Percentiles rank a stretch among this genome's conserved stretches.
phyloP scores from a whole-genome alignment of 2,113 vertebrate species.

The Muntiacus reevesi region DNA sequence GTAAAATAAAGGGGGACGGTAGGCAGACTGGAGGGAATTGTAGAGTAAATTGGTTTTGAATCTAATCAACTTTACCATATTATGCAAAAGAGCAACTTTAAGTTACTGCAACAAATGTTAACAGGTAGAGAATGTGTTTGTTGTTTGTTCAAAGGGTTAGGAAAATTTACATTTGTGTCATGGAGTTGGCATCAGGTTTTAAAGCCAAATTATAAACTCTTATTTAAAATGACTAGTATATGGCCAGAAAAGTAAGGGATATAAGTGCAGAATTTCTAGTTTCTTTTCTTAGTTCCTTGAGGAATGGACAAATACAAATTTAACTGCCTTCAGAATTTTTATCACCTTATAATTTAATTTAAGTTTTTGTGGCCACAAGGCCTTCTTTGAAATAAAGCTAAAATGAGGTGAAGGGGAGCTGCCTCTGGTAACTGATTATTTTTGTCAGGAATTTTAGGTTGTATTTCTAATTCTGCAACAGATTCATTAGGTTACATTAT shows the following conservation, averaged over 20 bases:
- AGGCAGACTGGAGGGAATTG: background rate
- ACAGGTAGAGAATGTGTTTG: background rate
- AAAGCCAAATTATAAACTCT: constrained; percentile 21
- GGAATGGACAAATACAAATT: constrained; percentile 55
- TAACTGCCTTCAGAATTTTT: constrained; percentile 55
- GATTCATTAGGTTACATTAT: constrained; percentile 1
- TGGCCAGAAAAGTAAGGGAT: constrained; percentile 29
- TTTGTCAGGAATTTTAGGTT: constrained; percentile 38
- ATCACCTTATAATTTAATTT: constrained; percentile 65
- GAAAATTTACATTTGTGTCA: background rate
- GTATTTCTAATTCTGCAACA: constrained; percentile 29
- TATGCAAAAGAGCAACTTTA: background rate
- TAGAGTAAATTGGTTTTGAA: background rate
- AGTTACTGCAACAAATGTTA: background rate
- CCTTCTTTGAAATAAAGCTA: constrained; percentile 47
- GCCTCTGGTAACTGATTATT: background rate
- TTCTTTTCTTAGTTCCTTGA: constrained; percentile 37
- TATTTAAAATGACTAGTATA: constrained; percentile 27
- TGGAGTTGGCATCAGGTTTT: background rate
- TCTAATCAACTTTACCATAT: background rate
- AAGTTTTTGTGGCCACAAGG: constrained; percentile 41
- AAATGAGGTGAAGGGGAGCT: constrained; percentile 30
- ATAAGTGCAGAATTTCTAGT: constrained; percentile 41
- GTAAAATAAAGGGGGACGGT: background rate
- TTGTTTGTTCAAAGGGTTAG: background rate